phyloP scores from a whole-genome alignment of 2,888 invertebrate species.

The Petrolisthes cinctipes region DNA sequence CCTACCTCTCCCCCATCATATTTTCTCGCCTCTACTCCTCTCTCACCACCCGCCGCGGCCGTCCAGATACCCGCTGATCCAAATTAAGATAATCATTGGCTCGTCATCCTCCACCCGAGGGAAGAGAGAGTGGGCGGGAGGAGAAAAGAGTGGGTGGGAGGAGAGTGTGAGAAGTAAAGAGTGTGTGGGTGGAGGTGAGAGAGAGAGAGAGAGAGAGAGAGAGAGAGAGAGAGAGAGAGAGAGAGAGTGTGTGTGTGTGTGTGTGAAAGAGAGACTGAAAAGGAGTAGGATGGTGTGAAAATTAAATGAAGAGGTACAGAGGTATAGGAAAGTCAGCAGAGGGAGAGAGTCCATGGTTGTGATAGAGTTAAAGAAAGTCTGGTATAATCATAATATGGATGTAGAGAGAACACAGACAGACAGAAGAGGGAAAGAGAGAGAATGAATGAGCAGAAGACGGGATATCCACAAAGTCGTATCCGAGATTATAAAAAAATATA shows the following conservation, averaged over 20 bases:
- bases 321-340: no score
- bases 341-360: no score
- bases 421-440: neutral
- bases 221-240: neutral
- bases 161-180: neutral
- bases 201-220: neutral
- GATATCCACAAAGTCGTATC: neutral
- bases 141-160: neutral
- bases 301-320: neutral
- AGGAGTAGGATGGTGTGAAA: neutral
- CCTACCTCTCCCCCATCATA: conserved; percentile 13
- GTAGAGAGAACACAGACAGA: neutral
- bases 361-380: no score
- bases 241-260: neutral
- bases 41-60: conserved; percentile 25
- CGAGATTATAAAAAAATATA: neutral
- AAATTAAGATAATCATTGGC: conserved; percentile 54
- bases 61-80: conserved; percentile 46
- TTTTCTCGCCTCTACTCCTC: conserved; percentile 30
- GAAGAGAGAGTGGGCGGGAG: neutral
- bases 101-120: conserved; percentile 39
- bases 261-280: neutral
- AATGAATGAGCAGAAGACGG: neutral
- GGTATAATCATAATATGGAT: neutral
- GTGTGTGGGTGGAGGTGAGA: neutral